Base-by-base conservation (phyloP, 2,797 vertebrate genomes). In the Podargus strigoides region DNA sequence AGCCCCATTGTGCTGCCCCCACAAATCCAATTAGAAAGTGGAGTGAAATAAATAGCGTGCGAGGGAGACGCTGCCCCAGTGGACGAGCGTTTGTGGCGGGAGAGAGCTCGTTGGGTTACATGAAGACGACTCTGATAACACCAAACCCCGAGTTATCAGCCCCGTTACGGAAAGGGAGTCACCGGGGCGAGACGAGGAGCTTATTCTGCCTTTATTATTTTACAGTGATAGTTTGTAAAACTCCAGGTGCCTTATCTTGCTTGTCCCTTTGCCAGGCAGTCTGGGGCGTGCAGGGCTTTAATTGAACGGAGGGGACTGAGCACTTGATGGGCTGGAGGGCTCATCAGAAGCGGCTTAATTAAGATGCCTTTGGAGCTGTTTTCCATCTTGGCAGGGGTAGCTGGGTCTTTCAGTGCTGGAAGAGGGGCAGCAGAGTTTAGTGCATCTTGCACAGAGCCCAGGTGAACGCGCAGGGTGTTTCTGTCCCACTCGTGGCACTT, bases 1-100 rank as follows among this genome's bases (percentile, higher is more conserved):
- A 99, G 98, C 97, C 97, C 97, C 98, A 98, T 99, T 99, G 98
- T 99, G 97, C 95, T 96, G 90, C 94, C 93, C 98, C 97, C 97
- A 96, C 97, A 98, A 98, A 98, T 97, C 98, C 98, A 98, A 97
- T 98, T 98, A 98, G 98, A 98, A 97, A 98, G 95, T 89, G 97
- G 98, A 98, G 97, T 98, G 97, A 97, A 98, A 97, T 96, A 75
- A 94, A 97, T 63, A 79, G 93, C 24, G 27, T 67, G 68, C 21
- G 66, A 94, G 91, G 88, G 91, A 85, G 93, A 96, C 14, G 68
- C 91, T 90, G 8, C 95, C 95, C 42, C 64, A 3, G 85, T 12
- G 77, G 90, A 83, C 42, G 8, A 85, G 89, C 15, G 16, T n/a
- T 93, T 81, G 89, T 64, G 86, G 89, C 30, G 10, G 96, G 78